These are phyloP conservation scores for Agonum fuliginosum DNA, from an alignment of 2,888 invertebrate genomes.

Conservation along the genomic window DNA sequence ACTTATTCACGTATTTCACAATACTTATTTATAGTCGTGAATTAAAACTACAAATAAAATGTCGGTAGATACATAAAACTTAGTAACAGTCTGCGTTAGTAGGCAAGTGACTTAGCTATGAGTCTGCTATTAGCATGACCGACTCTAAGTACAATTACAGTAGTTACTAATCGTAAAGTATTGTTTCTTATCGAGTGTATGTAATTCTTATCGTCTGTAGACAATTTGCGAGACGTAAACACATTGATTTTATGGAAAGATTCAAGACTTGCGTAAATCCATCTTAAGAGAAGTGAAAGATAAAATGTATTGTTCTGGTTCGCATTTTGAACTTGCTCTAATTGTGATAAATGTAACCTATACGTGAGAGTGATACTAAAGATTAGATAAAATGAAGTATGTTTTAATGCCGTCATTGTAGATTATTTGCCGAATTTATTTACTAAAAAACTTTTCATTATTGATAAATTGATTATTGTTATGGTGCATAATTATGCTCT, in stretches of 20 bases:
- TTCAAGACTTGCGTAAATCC: background rate
- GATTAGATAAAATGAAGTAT: background rate
- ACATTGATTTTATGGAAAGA: slow-evolving; percentile 7
- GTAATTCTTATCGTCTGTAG: background rate
- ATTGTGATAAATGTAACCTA: background rate
- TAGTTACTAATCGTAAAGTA: background rate
- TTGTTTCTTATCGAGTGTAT: background rate
- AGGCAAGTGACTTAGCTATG: no score
- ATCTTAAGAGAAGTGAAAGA: background rate
- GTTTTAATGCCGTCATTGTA: background rate
- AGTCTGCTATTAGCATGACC: background rate
- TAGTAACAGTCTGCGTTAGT: no score
- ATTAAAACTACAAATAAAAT: background rate
- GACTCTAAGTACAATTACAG: background rate
- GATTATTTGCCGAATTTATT: background rate
- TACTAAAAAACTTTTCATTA: background rate
- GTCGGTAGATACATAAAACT: no score
- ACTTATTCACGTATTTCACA: background rate
- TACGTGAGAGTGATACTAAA: background rate
- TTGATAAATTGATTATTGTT: background rate
- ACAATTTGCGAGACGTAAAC: background rate
- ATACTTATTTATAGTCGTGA: background rate
- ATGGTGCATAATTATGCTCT: no score
- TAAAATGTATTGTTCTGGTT: background rate
- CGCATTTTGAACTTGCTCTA: background rate